Conservation (phyloP, 2,797 vertebrate species). For the Caiman crocodilus region DNA sequence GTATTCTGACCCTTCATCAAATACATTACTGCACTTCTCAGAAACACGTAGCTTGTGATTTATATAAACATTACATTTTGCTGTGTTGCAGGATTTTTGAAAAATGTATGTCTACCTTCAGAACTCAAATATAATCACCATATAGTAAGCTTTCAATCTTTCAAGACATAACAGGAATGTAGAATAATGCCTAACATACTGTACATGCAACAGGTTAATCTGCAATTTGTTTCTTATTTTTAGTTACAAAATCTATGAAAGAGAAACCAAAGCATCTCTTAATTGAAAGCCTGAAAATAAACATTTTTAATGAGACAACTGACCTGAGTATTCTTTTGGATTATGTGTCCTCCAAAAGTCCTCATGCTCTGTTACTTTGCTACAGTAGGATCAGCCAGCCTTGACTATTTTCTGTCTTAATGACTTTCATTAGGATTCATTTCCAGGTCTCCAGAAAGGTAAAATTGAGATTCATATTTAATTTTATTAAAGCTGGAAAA, state of each 20-base stretch:
- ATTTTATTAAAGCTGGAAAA: neutral
- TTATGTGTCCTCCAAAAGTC: neutral
- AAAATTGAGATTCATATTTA: neutral
- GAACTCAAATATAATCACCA: conserved; percentile 10
- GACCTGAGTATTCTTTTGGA: conserved; percentile 6
- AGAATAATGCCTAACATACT: neutral
- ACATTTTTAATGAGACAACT: neutral
- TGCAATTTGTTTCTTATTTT: conserved; percentile 4
- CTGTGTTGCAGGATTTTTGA: neutral
- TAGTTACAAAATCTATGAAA: conserved; percentile 3
- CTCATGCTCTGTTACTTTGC: neutral
- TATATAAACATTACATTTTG: conserved; percentile 8
- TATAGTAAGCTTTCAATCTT: neutral
- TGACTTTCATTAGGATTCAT: conserved; percentile 6
- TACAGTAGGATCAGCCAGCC: neutral
- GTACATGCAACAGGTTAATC: neutral
- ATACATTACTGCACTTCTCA: conserved; percentile 9
- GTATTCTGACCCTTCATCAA: neutral
- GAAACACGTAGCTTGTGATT: conserved; percentile 28
- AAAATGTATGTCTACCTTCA: neutral
- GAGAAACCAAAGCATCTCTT: neutral
- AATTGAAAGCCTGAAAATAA: conserved; percentile 12
- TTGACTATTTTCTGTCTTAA: neutral
- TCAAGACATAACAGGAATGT: neutral
- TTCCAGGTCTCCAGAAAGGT: conserved; percentile 10